These are phyloP conservation scores for Drosophila mauritiana DNA, from an alignment of 1,140 invertebrate genomes.

Conservation along the genomic window DNA sequence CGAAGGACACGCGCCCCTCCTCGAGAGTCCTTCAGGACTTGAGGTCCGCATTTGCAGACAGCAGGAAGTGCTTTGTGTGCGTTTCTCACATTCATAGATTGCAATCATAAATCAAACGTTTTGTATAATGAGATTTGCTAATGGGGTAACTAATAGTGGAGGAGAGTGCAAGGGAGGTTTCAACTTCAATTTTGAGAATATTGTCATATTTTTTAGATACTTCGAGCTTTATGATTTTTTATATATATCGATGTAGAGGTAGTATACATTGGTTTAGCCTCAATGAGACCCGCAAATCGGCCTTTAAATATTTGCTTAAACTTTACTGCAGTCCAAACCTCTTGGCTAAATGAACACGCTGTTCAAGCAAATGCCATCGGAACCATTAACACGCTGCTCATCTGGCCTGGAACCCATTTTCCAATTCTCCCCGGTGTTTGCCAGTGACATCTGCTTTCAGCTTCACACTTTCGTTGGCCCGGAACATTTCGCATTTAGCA, in stretches of 20 bases:
- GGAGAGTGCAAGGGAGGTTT: slow-evolving; percentile 5
- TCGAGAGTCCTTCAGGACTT: slow-evolving; percentile 47
- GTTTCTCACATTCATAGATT: slow-evolving; percentile 49
- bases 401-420: slow-evolving; percentile 14
- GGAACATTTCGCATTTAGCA: slow-evolving; percentile 60
- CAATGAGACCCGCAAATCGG: no score
- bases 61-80: slow-evolving; percentile 39
- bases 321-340: background rate
- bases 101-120: slow-evolving; percentile 65
- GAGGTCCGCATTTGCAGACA: slow-evolving; percentile 15
- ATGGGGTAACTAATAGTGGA: slow-evolving; percentile 42
- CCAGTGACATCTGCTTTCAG: slow-evolving; percentile 56
- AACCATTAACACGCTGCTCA: slow-evolving; percentile 5
- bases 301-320: background rate
- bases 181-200: slow-evolving; percentile 8
- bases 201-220: no score
- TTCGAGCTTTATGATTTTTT: no score
- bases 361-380: slow-evolving; percentile 15
- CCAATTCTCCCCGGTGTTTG: slow-evolving; percentile 3
- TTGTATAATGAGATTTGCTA: slow-evolving; percentile 55
- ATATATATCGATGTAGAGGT: no score
- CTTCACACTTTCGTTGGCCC: slow-evolving; percentile 52
- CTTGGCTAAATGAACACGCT: slow-evolving; percentile 12
- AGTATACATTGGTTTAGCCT: no score
- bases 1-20: slow-evolving; percentile 38